Conservation (phyloP, 30 jellyfish, hydroid and myxozoan genomes). For the Morbakka virulenta region DNA sequence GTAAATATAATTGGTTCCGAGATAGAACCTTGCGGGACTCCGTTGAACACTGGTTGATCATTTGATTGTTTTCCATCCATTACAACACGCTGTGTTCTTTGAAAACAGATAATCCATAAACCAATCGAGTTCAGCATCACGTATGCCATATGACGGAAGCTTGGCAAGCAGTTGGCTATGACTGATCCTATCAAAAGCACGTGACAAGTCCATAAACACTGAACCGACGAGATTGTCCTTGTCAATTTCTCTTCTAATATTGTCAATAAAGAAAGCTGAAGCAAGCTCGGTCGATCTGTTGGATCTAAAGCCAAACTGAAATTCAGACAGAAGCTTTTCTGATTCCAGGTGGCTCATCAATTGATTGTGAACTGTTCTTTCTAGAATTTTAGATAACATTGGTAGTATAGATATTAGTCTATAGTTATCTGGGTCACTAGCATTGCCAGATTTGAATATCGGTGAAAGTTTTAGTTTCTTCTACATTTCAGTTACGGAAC, state of each 20-base stretch:
- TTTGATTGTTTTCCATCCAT: no score
- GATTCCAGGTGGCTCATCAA: neutral
- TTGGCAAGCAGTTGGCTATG: no score
- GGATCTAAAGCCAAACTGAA: neutral
- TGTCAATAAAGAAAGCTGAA: neutral
- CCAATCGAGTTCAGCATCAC: neutral
- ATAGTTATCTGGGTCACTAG: slow-evolving; percentile 6
- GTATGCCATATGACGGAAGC: no score
- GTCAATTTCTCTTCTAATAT: neutral
- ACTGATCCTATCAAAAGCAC: neutral
- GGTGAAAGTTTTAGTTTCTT: neutral
- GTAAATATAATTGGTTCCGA: no score
- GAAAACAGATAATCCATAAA: neutral
- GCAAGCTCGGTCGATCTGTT: slow-evolving; percentile 5
- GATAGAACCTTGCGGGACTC: no score
- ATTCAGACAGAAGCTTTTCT: neutral
- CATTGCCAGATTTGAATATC: neutral
- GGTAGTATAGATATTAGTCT: no score
- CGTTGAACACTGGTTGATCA: no score
- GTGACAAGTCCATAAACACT: neutral
- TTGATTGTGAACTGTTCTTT: no score
- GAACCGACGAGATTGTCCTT: neutral
- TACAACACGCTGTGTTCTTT: no score
- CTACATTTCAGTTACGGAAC: neutral
- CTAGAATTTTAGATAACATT: no score